These are phyloP conservation scores for Canis aureus DNA, from an alignment of 2,113 vertebrate genomes.

Conservation along the genomic window DNA sequence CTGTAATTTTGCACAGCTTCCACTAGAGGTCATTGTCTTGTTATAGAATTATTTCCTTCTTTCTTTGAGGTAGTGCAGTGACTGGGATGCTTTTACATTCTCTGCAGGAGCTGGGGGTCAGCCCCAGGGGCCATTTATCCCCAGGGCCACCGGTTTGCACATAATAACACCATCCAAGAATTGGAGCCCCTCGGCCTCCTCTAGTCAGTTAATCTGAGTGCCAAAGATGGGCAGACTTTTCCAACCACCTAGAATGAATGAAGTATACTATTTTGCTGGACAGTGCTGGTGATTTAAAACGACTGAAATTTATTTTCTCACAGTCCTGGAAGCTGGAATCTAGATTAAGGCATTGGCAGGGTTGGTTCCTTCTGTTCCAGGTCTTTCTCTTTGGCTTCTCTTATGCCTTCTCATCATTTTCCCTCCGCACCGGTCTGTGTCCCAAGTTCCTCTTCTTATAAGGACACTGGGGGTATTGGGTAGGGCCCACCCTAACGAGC, in stretches of 20 bases:
- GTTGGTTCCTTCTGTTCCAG: background rate
- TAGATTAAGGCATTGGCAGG: background rate
- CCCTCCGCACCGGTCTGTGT: background rate
- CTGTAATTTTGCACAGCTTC: conserved; percentile 60
- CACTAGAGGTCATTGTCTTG: conserved; percentile 74
- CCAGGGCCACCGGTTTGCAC: background rate
- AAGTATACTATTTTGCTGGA: background rate
- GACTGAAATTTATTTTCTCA: background rate
- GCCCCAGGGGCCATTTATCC: background rate
- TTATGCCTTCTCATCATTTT: background rate
- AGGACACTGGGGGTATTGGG: background rate
- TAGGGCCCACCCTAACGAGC: background rate
- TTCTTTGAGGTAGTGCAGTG: background rate
- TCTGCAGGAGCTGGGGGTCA: background rate
- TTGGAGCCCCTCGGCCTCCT: background rate
- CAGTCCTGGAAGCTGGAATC: background rate
- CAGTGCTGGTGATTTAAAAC: background rate
- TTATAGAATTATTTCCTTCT: conserved; percentile 51
- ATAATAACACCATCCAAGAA: background rate
- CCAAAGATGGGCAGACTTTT: background rate
- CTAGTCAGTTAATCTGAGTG: background rate
- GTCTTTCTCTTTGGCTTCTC: background rate
- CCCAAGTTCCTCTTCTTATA: background rate
- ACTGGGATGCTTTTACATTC: background rate
- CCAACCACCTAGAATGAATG: background rate